These are phyloP conservation scores for Lasioglossum malachurum DNA, from an alignment of 2,888 invertebrate species.

Conservation along the genomic window DNA sequence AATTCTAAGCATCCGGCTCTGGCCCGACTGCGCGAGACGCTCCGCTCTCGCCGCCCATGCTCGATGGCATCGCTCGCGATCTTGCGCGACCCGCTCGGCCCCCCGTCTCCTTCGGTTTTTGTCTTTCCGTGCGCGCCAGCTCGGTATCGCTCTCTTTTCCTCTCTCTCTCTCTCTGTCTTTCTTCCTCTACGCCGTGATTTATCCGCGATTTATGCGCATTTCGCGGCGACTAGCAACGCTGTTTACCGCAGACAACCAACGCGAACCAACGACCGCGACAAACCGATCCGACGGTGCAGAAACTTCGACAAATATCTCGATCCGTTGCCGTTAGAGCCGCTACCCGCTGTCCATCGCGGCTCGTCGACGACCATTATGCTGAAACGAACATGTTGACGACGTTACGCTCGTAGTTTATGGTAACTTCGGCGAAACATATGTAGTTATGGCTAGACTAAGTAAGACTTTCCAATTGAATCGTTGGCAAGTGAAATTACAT, in stretches of 20 bases:
- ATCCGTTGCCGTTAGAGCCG: background rate
- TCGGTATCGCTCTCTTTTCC: background rate
- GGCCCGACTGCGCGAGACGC: conserved; percentile 38
- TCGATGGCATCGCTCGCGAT: conserved; percentile 37
- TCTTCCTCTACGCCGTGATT: conserved; percentile 70
- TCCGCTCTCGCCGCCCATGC: background rate
- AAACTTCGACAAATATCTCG: background rate
- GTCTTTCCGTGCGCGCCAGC: conserved; percentile 48
- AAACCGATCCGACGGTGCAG: background rate
- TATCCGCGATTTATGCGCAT: conserved; percentile 78
- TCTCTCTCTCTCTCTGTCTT: background rate
- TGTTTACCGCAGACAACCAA: background rate
- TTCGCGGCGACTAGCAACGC: conserved; percentile 60
- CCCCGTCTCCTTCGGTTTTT: conserved; percentile 51
- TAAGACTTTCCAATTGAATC: too few relatives aligned
- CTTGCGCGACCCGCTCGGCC: conserved; percentile 30
- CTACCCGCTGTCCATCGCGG: background rate
- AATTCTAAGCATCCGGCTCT: conserved; percentile 77
- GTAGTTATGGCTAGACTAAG: too few relatives aligned
- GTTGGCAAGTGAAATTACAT: too few relatives aligned
- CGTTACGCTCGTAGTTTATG: background rate
- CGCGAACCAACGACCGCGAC: background rate
- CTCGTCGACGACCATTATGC: background rate
- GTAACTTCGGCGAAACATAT: too few relatives aligned
- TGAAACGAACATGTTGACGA: background rate